Percentiles rank a stretch among this genome's conserved stretches.
Evolutionary conservation across 1,140 invertebrate genomes (phyloP).

Genomic region (Hyposmocoma kahamanoa): DNA sequence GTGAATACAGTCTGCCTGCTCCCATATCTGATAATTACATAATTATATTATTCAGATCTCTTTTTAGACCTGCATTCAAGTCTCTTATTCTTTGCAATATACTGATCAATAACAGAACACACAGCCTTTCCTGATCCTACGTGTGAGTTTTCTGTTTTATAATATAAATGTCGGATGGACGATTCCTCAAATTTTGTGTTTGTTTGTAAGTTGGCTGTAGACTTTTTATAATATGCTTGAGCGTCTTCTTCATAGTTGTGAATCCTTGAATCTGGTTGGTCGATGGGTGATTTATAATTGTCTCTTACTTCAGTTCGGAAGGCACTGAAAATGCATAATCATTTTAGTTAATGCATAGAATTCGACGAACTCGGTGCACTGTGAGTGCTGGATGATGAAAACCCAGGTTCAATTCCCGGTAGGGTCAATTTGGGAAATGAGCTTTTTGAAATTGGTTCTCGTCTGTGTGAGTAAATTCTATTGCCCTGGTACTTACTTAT

Average conservation of each 20-base stretch:
- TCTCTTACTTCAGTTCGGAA: conserved; percentile 52
- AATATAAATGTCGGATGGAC: conserved; percentile 16
- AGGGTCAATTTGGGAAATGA: too few relatives aligned
- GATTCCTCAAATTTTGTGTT: conserved; percentile 28
- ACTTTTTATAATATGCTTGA: conserved; percentile 26
- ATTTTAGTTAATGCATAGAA: too few relatives aligned
- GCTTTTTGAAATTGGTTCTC: too few relatives aligned
- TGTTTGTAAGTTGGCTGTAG: conserved; percentile 28
- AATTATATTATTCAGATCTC: too few relatives aligned
- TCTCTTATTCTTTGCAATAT: conserved; percentile 39
- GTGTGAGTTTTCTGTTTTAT: conserved; percentile 36
- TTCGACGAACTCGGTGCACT: too few relatives aligned
- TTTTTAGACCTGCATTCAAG: too few relatives aligned
- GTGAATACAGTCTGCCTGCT: too few relatives aligned
- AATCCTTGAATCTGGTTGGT: conserved; percentile 26
- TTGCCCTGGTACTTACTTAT: too few relatives aligned
- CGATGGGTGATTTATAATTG: conserved; percentile 33
- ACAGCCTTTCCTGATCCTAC: conserved; percentile 38
- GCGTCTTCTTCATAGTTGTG: conserved; percentile 39
- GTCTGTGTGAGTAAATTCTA: too few relatives aligned
- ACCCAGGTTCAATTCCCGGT: too few relatives aligned
- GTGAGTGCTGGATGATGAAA: too few relatives aligned
- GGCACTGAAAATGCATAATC: conserved; percentile 34
- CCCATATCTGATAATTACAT: too few relatives aligned
- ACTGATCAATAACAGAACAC: conserved; percentile 39